Evolutionary conservation across 2,888 invertebrate genomes (phyloP).

Genomic region (Agrilus cyanescens): DNA sequence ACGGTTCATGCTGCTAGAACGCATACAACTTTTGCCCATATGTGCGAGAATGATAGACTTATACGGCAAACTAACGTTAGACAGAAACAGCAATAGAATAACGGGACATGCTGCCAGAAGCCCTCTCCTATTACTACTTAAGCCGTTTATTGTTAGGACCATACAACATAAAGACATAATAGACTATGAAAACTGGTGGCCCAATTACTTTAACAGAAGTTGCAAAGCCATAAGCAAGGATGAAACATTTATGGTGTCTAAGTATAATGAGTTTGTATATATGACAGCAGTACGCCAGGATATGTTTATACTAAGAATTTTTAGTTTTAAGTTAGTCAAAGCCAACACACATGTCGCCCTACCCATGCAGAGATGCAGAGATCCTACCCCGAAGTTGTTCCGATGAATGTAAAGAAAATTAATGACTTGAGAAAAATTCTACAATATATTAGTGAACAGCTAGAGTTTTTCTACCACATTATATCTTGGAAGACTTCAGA

Average conservation of each 20-base stretch:
- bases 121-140: too few relatives aligned
- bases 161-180: constrained; percentile 7
- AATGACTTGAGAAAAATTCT: constrained; percentile 10
- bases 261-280: constrained; percentile 9
- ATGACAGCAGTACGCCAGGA: constrained; percentile 6
- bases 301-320: too few relatives aligned
- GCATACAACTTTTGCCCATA: too few relatives aligned
- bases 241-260: constrained; percentile 9
- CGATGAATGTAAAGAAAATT: constrained; percentile 13
- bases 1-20: too few relatives aligned
- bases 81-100: too few relatives aligned
- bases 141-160: too few relatives aligned
- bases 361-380: neutral
- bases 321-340: too few relatives aligned
- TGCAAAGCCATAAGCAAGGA: neutral
- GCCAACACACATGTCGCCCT: too few relatives aligned
- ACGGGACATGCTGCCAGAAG: too few relatives aligned
- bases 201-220: constrained; percentile 6
- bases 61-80: too few relatives aligned
- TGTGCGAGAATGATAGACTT: too few relatives aligned
- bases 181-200: constrained; percentile 4
- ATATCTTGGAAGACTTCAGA: constrained; percentile 3
- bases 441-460: constrained; percentile 8
- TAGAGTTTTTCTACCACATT: constrained; percentile 11
- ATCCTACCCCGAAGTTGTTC: constrained; percentile 8